These are phyloP conservation scores for Euura saliciscinereae DNA, from an alignment of 1,140 invertebrate species.

Conservation along the genomic window DNA sequence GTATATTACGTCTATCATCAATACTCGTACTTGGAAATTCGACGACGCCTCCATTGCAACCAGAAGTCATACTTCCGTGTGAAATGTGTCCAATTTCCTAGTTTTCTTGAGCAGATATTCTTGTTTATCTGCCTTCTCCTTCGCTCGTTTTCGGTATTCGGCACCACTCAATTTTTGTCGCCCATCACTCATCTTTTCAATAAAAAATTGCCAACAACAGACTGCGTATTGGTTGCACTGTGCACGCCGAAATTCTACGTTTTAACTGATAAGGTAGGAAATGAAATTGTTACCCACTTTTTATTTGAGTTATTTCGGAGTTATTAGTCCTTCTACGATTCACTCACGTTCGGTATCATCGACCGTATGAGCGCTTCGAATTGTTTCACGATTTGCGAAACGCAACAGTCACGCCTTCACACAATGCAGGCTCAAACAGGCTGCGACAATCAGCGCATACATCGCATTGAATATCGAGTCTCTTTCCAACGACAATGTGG, in stretches of 20 bases:
- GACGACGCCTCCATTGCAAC: not conserved
- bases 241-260: not conserved
- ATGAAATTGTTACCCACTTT: not conserved
- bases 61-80: not conserved
- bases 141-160: conserved; percentile 18
- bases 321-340: too few species aligned
- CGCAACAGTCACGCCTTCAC: too few species aligned
- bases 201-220: not conserved
- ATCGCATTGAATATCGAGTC: too few species aligned
- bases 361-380: too few species aligned
- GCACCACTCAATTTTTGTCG: conserved; percentile 18
- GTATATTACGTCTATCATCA: not conserved
- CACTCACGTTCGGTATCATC: too few species aligned
- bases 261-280: not conserved
- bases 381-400: too few species aligned
- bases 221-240: not conserved
- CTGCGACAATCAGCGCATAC: too few species aligned
- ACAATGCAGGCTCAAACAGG: too few species aligned
- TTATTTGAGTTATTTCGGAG: not conserved
- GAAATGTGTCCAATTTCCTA: conserved; percentile 18
- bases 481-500: too few species aligned
- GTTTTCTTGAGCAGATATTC: conserved; percentile 17
- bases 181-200: conserved; percentile 21
- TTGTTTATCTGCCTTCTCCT: conserved; percentile 20
- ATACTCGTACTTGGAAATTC: not conserved